phyloP scores from a whole-genome alignment of 2,888 invertebrate genomes.

The Cephus rjabovi region DNA sequence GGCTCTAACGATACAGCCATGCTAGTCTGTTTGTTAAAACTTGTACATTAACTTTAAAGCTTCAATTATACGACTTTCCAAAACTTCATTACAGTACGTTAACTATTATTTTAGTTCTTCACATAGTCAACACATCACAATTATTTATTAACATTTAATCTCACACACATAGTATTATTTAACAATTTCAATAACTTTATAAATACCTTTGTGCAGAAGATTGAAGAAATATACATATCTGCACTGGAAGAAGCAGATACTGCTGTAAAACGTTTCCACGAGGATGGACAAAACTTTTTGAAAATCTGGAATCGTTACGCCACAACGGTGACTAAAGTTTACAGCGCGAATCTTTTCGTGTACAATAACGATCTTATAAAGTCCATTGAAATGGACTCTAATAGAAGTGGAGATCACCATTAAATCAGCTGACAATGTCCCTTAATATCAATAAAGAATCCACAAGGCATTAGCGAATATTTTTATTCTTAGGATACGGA shows the following conservation, averaged over 20 bases:
- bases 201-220: constrained; percentile 8
- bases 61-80: neutral
- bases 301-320: constrained; percentile 16
- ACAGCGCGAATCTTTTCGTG: constrained; percentile 19
- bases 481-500: no score
- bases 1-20: neutral
- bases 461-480: no score
- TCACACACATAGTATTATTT: neutral
- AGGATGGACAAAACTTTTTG: constrained; percentile 22
- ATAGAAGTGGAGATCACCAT: neutral
- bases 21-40: neutral
- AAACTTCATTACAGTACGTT: neutral
- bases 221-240: constrained; percentile 2
- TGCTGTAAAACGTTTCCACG: constrained; percentile 14
- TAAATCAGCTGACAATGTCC: neutral
- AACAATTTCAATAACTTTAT: neutral
- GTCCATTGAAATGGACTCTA: constrained; percentile 3
- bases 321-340: constrained; percentile 23
- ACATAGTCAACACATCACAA: neutral
- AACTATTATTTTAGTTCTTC: neutral
- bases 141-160: neutral
- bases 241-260: constrained; percentile 19
- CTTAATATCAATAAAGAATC: no score
- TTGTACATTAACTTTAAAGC: neutral
- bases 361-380: neutral